Evolutionary conservation across 2,888 invertebrate genomes (phyloP).

Genomic region (Drepanosiphum platanoidis): DNA sequence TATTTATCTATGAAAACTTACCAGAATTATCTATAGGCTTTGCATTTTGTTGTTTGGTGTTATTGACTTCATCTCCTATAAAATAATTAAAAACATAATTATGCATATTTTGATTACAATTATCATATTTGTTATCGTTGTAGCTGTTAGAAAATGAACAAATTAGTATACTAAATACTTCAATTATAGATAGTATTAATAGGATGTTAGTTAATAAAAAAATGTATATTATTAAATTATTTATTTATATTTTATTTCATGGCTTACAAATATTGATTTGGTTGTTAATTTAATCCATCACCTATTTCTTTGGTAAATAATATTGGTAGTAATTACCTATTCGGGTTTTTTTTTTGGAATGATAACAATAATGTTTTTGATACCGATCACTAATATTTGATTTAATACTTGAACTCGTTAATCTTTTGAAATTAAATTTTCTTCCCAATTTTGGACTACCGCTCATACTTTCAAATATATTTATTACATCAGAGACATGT

Average conservation of each 20-base stretch:
- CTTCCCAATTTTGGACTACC: slow-evolving; percentile 15
- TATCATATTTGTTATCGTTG: background rate
- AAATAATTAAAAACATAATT: slow-evolving; percentile 16
- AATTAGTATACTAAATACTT: background rate
- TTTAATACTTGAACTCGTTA: background rate
- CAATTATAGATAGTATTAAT: background rate
- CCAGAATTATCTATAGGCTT: slow-evolving; percentile 57
- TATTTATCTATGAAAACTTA: slow-evolving; percentile 16
- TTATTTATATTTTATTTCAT: slow-evolving; percentile 20
- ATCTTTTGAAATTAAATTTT: slow-evolving; percentile 35
- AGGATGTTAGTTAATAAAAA: background rate
- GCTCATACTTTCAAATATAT: slow-evolving; percentile 62
- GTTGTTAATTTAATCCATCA: slow-evolving; percentile 64
- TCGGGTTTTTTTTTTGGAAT: background rate
- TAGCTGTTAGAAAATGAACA: slow-evolving; percentile 5
- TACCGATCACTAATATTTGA: background rate
- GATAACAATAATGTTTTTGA: background rate
- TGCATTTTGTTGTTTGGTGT: slow-evolving; percentile 39
- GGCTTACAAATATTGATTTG: slow-evolving; percentile 4
- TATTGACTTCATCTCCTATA: slow-evolving; percentile 51
- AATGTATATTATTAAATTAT: background rate
- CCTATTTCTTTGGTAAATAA: slow-evolving; percentile 62
- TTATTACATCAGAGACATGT: slow-evolving; percentile 58
- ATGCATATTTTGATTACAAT: background rate
- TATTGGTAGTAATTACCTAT: slow-evolving; percentile 44